Base-by-base conservation (phyloP, 2,797 vertebrate species). In the Sylvia borin region DNA sequence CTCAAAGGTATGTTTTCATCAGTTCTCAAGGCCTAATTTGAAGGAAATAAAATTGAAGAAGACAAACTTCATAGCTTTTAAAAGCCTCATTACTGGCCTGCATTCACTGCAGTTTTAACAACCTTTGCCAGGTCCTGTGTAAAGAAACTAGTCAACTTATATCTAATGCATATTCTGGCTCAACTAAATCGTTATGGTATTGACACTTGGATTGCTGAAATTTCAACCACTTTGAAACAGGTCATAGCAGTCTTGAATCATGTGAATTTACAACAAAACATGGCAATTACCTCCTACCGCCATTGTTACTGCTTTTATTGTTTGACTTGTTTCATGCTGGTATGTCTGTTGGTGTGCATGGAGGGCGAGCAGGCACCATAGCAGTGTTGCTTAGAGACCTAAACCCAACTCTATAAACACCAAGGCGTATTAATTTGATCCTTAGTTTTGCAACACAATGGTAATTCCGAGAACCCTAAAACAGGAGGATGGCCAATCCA, bases 371-470 rank as follows among this genome's bases (percentile, higher is more conserved):
- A 66, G 38, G 38, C 29, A 26, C 26, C 11, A 9, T 0, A 1
- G 29, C 0, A 1, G 5, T 10, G 45, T 5, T 65, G n/a, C 54
- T 61, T 36, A 40, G n/a, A 38, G 24, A 57, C 25, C 16, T 22
- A 29, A 50, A 61, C 4, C 3, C 16, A 66, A 13, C 31, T 68
- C 21, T 13, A 36, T 13, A 36, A 75, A 26, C 7, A 32, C 5
- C 12, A 22, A 40, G 9, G 12, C 0, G 0, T 11, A 34, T 8
- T 16, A 36, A 47, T 18, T 14, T 27, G 13, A 74, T 21, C 16
- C 34, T 48, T 12, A 21, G 15, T 53, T 83, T 25, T n/a, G 34
- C 45, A 65, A 50, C 22, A 40, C 25, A 61, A 3, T 2, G 4
- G 34, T 34, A 67, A 64, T 55, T 71, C n/a, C 8, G 14, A 48